Base-by-base conservation (phyloP, 2,888 invertebrate species). In the Euproctis similis region DNA sequence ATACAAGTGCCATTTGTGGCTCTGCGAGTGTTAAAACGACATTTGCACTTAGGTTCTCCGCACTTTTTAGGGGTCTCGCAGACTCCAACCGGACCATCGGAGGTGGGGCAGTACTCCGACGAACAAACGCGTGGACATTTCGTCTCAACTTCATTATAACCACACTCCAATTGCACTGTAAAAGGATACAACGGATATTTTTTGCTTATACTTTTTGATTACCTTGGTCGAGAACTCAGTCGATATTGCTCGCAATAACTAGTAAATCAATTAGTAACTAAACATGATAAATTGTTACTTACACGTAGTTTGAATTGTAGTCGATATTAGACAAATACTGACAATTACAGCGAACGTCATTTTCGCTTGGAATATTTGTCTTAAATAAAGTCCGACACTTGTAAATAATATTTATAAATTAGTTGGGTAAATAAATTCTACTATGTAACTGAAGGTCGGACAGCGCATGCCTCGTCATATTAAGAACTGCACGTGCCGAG, bases 1-100 rank as follows among this genome's bases (percentile, higher is more conserved):
- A 66, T 50, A 28, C 66, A 67, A 14, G 51, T 53, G 2, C 57
- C 57, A 13, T 60, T 59, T 0, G 12, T 9, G 7, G 41, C 42
- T 3, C 59, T 40, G n/a, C 52, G 42, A 6, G 28, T 41, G 28
- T 62, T 60, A 26, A 61, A 62, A 1, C 8, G n/a, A 24, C 65
- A 64, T 30, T 46, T 51, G 29, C 66, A 66, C 2, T 28, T 32
- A 0, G 58, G 30, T 2, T 42, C 6, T 20, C 32, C 18, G 39
- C 53, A 39, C 34, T 42, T 7, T 3, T 18, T 8, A 1, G 23
- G 4, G 31, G 3, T 24, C 14, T 24, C 35, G 43, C 18, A 39
- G 5, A 9, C 10, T 2, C 8, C 8, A 7, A 34, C 21, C 6
- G 45, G 28, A 1, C 13, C 10, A 3, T 53, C 47, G 12, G 25